phyloP scores from a whole-genome alignment of 2,113 vertebrate genomes.

The Microcebus lehilahytsara region DNA sequence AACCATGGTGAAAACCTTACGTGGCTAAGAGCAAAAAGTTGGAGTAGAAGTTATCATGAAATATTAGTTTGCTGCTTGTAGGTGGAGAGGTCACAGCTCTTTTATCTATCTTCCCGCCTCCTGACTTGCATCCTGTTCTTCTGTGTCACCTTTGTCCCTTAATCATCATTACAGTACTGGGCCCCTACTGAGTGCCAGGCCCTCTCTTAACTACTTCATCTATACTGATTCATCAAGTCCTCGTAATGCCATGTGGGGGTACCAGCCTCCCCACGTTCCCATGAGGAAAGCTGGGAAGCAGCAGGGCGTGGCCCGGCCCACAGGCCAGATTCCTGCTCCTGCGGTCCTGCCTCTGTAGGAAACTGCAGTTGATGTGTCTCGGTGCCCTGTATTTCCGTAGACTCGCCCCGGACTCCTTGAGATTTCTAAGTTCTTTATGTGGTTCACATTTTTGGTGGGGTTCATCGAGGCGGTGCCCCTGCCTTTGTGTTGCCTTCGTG shows the following conservation, averaged over 20 bases:
- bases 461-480: fast-evolving
- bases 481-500: neutral
- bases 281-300: neutral
- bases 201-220: too few relatives aligned
- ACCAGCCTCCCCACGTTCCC: fast-evolving
- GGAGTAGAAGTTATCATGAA: neutral
- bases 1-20: neutral
- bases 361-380: neutral
- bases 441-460: neutral
- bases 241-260: fast-evolving
- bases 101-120: fast-evolving
- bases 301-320: too few relatives aligned
- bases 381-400: neutral
- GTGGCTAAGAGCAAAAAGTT: neutral
- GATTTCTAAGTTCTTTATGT: neutral
- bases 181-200: neutral
- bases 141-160: neutral
- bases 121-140: fast-evolving
- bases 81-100: too few relatives aligned
- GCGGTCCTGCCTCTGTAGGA: neutral
- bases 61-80: neutral
- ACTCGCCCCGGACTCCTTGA: too few relatives aligned
- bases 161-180: fast-evolving
- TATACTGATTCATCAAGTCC: neutral
- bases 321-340: neutral